A percentile compares a stretch with the other conserved stretches of the same genome.
phyloP scores from a whole-genome alignment of 2,888 invertebrate genomes.

The Melipona bicolor region DNA sequence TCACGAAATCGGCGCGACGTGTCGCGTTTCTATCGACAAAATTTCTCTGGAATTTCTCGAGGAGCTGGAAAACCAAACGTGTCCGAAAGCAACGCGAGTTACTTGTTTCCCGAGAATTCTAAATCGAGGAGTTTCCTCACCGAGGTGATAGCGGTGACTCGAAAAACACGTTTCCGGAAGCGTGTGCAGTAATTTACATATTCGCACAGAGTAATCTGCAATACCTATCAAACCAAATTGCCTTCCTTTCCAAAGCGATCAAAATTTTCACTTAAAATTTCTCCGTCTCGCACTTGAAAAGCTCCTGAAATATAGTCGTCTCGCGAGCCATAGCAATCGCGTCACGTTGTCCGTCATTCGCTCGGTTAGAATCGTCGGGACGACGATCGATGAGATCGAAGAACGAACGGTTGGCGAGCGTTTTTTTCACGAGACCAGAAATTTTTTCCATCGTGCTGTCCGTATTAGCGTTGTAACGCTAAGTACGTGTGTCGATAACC shows the following conservation, averaged over 20 bases:
- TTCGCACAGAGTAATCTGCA: not conserved
- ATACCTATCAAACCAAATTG: fast-evolving
- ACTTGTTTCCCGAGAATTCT: not conserved
- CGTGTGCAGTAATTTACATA: fast-evolving
- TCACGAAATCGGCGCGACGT: too few relatives aligned
- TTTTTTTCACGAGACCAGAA: not conserved
- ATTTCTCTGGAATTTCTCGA: not conserved
- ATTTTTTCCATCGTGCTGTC: not conserved
- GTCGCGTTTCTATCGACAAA: too few relatives aligned
- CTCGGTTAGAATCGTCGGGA: not conserved
- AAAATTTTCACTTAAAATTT: fast-evolving
- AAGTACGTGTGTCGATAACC: constrained; percentile 19
- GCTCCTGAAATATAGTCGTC: not conserved
- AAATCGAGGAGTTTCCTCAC: not conserved
- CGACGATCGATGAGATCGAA: constrained; percentile 4
- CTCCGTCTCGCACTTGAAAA: not conserved
- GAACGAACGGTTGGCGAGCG: not conserved
- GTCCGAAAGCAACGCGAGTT: not conserved
- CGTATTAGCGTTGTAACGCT: not conserved
- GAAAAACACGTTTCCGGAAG: not conserved
- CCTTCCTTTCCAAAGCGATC: not conserved
- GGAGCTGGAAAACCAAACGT: not conserved
- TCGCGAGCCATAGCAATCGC: not conserved
- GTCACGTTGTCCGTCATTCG: too few relatives aligned
- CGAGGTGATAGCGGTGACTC: not conserved